Conservation (phyloP, 2,113 vertebrate species). For the Archilochus colubris region DNA sequence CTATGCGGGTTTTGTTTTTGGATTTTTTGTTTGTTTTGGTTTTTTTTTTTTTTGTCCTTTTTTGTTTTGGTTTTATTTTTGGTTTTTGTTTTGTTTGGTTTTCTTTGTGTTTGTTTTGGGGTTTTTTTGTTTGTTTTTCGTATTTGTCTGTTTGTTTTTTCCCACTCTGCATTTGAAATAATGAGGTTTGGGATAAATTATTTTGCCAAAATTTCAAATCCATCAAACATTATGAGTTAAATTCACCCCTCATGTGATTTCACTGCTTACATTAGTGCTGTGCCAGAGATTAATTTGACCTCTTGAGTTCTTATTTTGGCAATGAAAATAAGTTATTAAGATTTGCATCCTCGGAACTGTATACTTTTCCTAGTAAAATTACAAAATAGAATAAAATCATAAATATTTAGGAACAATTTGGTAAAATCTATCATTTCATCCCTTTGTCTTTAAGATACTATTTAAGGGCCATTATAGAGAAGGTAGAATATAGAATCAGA, state of each 20-base stretch:
- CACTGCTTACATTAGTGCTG: background rate
- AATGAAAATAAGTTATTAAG: slow-evolving; percentile 21
- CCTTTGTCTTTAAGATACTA: background rate
- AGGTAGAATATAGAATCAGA: background rate
- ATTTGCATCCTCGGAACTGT: background rate
- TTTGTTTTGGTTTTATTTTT: too few relatives aligned
- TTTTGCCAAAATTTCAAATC: background rate
- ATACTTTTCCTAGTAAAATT: background rate
- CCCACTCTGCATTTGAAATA: background rate
- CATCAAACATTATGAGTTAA: background rate
- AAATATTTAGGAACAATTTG: background rate
- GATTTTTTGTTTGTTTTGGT: background rate
- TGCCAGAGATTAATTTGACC: slow-evolving; percentile 13
- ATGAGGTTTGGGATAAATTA: background rate
- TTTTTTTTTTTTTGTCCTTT: too few relatives aligned
- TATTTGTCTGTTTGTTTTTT: background rate
- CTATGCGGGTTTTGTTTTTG: background rate
- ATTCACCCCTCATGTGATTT: background rate
- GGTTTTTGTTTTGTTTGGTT: background rate
- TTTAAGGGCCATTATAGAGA: background rate
- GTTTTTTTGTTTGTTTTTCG: background rate
- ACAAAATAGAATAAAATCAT: background rate
- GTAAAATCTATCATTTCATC: background rate
- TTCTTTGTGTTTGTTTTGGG: too few relatives aligned
- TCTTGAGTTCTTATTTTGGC: slow-evolving; percentile 10